Conservation (phyloP, 2,113 vertebrate species). For the Furnarius figulus region DNA sequence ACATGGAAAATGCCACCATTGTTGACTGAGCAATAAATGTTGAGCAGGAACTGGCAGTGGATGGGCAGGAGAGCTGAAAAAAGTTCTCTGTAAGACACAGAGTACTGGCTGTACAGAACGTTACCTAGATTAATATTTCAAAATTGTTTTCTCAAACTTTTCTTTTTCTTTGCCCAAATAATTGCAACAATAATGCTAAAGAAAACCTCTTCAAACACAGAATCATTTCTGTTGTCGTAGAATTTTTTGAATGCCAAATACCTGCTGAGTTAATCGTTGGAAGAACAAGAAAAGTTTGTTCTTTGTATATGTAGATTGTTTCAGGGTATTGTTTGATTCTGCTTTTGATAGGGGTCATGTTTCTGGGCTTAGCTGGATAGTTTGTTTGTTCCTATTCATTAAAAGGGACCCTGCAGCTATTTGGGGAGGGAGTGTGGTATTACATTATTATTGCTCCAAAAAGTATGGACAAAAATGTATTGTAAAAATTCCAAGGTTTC, state of each 20-base stretch:
- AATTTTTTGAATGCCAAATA: slow-evolving; percentile 41
- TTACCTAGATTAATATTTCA: background rate
- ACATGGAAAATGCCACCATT: background rate
- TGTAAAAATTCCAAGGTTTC: slow-evolving; percentile 56
- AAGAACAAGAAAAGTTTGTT: slow-evolving; percentile 48
- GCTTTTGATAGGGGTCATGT: slow-evolving; percentile 41
- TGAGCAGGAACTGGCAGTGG: background rate
- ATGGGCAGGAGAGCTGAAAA: background rate
- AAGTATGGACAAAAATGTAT: slow-evolving; percentile 59
- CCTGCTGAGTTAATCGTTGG: slow-evolving; percentile 53
- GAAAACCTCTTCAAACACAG: slow-evolving; percentile 17
- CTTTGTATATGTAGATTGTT: slow-evolving; percentile 42
- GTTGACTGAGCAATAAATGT: background rate
- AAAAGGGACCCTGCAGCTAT: slow-evolving; percentile 58
- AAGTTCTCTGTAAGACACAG: background rate
- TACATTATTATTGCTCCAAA: slow-evolving; percentile 59
- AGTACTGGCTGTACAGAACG: background rate
- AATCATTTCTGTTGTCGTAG: slow-evolving; percentile 6
- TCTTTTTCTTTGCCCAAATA: background rate
- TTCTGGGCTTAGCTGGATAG: slow-evolving; percentile 51
- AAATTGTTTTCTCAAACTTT: background rate
- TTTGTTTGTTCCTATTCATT: slow-evolving; percentile 64
- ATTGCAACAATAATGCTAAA: background rate
- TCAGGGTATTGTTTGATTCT: slow-evolving; percentile 60
- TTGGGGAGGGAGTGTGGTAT: slow-evolving; percentile 28